Evolutionary conservation across 2,888 invertebrate genomes (phyloP).

Genomic region (Sarcophaga carnaria): DNA sequence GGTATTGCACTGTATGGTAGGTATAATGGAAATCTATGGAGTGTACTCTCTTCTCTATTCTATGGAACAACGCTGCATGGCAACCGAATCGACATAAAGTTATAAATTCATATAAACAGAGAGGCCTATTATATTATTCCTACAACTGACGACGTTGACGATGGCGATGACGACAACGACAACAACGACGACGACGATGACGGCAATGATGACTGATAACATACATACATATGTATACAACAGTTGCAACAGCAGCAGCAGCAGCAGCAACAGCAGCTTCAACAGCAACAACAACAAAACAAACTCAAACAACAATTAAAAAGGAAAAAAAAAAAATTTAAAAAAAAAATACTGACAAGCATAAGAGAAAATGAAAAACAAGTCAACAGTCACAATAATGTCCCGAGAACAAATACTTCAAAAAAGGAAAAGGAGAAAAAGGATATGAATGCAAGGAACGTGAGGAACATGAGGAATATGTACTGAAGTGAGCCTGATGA

Average conservation of each 20-base stretch:
- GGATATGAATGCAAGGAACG: background rate
- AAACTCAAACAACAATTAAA: too few relatives aligned
- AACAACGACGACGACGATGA: background rate
- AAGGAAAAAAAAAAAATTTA: background rate
- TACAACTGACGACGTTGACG: too few relatives aligned
- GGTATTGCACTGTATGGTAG: too few relatives aligned
- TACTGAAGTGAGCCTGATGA: background rate
- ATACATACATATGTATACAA: too few relatives aligned
- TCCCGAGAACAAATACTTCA: background rate
- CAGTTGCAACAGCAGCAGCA: too few relatives aligned
- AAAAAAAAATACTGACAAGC: constrained; percentile 6
- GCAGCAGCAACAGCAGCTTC: too few relatives aligned
- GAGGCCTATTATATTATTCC: constrained; percentile 39
- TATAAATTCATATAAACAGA: constrained; percentile 43
- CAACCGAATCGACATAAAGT: constrained; percentile 63
- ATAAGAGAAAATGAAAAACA: background rate
- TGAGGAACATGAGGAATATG: background rate
- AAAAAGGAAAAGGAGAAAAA: background rate
- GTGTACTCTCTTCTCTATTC: constrained; percentile 48
- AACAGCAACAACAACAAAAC: background rate
- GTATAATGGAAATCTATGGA: constrained; percentile 49
- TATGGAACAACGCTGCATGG: constrained; percentile 61
- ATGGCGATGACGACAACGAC: constrained; percentile 9
- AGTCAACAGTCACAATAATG: background rate
- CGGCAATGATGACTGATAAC: background rate